Base-by-base conservation (phyloP, 2,888 invertebrate genomes). In the Pollenia labialis region DNA sequence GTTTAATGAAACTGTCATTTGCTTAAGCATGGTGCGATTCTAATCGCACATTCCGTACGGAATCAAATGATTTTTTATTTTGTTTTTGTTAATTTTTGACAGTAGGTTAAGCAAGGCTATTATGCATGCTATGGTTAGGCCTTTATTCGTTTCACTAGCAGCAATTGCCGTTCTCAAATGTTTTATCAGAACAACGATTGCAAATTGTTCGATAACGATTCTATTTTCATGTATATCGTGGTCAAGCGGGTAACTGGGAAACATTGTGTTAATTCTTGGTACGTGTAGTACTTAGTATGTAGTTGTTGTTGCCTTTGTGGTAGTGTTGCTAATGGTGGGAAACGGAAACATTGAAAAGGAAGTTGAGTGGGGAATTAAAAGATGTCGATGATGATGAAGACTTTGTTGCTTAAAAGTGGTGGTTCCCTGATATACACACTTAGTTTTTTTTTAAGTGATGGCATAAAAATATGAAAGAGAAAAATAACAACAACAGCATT, bases 321-420 rank as follows among this genome's bases (percentile, higher is more conserved):
- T 69, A 56, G 64, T 83, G 69, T 64, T 79, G 66, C 48, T 68
- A 74, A 79, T 79, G 84, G 84, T 79, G 80, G 86, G 75, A 83
- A 83, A 81, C 87, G 83, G 86, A 87, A 87, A 84, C 81, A 81
- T 81, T 72, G 66, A 81, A 81, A 77, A 72, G 83, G 87, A 87
- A 81, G 79, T 87, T 77, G 76, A 83, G 83, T 84, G 81, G 83
- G 66, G 77, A 87, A 87, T 81, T 81, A 54, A 48, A 68, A 81
- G 18, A 81, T 58, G 44, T 58, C 14, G 40, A 79, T 14, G 23
- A 68, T n/a, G 48, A 42, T 40, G 72, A 58, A 66, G 50, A 50
- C 40, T 23, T 32, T 32, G 32, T 32, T 52, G 58, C 50, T 16
- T 12, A 18, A 42, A 83, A 60, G 77, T 79, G 44, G 56, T 66